Percentiles rank a stretch among this genome's conserved stretches.
Conservation (phyloP, 2,113 vertebrate genomes). For the Microcebus tavaratra region DNA sequence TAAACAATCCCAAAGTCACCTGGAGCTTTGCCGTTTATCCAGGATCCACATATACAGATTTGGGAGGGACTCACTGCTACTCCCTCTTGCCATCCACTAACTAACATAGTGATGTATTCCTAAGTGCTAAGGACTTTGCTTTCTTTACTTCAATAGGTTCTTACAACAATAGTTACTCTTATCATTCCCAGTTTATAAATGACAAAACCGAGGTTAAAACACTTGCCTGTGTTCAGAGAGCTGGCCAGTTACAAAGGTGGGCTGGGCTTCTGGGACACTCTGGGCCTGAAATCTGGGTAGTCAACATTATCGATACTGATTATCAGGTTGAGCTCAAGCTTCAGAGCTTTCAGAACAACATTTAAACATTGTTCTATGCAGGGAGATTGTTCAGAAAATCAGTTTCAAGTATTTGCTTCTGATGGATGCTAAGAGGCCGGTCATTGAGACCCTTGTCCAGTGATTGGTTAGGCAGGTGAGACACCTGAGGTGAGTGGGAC, state of each 20-base stretch:
- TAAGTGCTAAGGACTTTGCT: neutral
- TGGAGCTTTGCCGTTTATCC: neutral
- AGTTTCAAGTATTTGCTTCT: constrained; percentile 11
- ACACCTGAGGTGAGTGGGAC: neutral
- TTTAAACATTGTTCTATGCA: neutral
- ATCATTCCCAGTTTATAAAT: neutral
- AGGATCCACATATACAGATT: neutral
- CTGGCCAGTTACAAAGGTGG: neutral
- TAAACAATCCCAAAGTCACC: neutral
- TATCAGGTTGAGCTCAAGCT: neutral
- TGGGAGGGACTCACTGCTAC: neutral
- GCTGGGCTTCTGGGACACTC: neutral
- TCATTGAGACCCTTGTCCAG: neutral
- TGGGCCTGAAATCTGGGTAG: neutral
- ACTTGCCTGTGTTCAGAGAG: neutral
- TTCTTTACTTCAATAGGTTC: neutral
- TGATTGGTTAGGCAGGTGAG: neutral
- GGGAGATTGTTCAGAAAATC: neutral
- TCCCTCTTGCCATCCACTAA: neutral
- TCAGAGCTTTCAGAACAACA: neutral
- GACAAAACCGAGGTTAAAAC: neutral
- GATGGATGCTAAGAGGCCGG: neutral
- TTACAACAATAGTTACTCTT: neutral
- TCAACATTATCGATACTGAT: neutral
- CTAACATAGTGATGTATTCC: neutral